A percentile compares a stretch with the other conserved stretches of the same genome.
Evolutionary conservation across 2,113 vertebrate genomes (phyloP).

Genomic region (Dolichotis patagonum): DNA sequence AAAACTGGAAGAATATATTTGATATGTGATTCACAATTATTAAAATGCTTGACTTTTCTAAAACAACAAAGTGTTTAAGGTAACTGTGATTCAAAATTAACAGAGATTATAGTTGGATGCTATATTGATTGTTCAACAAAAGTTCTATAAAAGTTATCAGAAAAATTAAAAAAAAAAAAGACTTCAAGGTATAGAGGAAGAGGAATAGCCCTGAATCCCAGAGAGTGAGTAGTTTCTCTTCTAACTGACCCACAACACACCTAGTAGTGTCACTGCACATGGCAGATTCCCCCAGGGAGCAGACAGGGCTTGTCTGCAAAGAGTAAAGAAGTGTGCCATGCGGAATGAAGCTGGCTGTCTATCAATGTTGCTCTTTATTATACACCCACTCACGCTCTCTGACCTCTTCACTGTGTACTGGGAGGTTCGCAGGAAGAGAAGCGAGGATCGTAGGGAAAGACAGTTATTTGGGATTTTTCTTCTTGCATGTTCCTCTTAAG

Average conservation of each 20-base stretch:
- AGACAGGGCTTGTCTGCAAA: neutral
- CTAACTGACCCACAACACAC: rapidly evolving
- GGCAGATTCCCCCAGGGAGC: neutral
- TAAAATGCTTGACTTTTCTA: neutral
- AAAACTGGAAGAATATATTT: neutral
- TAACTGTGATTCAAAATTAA: neutral
- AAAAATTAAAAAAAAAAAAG: neutral
- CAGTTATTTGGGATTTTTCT: neutral
- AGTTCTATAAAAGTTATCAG: neutral
- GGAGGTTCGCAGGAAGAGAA: neutral
- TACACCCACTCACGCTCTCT: no score
- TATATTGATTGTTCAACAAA: neutral
- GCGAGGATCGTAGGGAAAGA: neutral
- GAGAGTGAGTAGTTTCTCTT: neutral
- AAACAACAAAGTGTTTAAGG: neutral
- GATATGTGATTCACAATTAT: neutral
- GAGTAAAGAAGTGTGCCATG: neutral
- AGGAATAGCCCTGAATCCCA: neutral
- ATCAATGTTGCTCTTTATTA: neutral
- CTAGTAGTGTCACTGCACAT: rapidly evolving
- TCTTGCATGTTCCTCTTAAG: neutral
- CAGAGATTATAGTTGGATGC: neutral
- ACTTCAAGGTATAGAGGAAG: neutral
- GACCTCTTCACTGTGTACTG: neutral
- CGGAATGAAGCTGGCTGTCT: neutral